These are phyloP conservation scores for Gasterosteus aculeatus DNA, from an alignment of 2,113 vertebrate genomes.

Conservation along the genomic window DNA sequence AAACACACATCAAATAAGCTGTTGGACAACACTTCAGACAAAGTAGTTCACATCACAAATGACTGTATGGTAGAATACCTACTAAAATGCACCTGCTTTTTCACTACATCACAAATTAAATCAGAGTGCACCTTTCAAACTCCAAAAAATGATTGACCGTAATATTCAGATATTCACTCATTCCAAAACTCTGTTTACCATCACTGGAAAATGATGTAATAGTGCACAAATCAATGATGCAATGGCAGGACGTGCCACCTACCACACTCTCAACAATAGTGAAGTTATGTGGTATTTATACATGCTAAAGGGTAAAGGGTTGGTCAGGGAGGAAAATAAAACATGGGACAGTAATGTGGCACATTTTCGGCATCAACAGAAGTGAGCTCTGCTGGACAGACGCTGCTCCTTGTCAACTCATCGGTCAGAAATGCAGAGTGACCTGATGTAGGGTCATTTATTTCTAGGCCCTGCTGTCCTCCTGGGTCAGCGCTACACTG, in stretches of 20 bases:
- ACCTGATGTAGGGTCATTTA: conserved; percentile 60
- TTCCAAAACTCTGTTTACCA: neutral
- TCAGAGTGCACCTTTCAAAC: neutral
- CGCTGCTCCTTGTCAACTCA: conserved; percentile 41
- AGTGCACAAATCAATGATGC: neutral
- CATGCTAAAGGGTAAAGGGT: conserved; percentile 1
- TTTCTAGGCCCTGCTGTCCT: conserved; percentile 60
- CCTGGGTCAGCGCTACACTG: conserved; percentile 66
- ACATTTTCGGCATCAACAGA: conserved; percentile 34
- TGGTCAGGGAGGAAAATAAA: neutral
- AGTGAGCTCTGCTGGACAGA: conserved; percentile 22
- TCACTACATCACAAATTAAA: neutral
- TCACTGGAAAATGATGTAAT: neutral
- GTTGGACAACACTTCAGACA: neutral
- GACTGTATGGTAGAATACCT: no score
- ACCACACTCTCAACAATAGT: neutral
- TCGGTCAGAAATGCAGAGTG: conserved; percentile 59
- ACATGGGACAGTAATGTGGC: neutral
- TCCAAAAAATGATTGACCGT: neutral
- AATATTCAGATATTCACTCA: neutral
- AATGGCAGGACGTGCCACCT: neutral
- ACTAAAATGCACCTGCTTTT: neutral
- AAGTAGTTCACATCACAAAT: neutral
- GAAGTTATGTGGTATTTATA: conserved; percentile 5
- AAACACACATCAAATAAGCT: neutral